Evolutionary conservation across 2,888 invertebrate species (phyloP).

Genomic region (Acrocyrtus sp.): DNA sequence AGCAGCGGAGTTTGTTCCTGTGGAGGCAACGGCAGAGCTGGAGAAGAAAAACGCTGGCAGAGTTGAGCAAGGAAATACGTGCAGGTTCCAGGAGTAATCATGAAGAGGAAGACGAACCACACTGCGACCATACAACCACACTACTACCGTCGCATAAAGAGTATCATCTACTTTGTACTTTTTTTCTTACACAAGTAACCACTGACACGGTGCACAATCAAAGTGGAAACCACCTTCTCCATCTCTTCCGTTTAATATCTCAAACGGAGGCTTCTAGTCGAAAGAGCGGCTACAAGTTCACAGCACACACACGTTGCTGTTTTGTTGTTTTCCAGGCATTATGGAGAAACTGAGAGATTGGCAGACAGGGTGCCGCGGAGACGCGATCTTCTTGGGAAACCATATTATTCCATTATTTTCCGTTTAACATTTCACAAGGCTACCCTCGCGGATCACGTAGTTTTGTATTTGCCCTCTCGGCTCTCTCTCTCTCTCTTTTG

Average conservation of each 20-base stretch:
- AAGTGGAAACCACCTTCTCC: slow-evolving; percentile 22
- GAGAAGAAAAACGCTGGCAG: slow-evolving; percentile 11
- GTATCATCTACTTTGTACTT: not conserved
- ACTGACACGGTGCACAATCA: slow-evolving; percentile 20
- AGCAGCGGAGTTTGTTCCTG: too few relatives aligned
- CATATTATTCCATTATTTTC: slow-evolving; percentile 13
- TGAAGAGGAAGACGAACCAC: too few relatives aligned
- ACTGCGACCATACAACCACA: slow-evolving; percentile 6
- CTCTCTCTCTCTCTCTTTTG: not conserved
- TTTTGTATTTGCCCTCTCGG: not conserved
- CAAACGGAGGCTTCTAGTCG: not conserved
- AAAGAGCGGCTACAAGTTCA: not conserved
- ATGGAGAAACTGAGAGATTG: not conserved
- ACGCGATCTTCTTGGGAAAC: too few relatives aligned
- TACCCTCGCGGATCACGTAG: not conserved
- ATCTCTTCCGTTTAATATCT: slow-evolving; percentile 14
- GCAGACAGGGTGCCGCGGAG: not conserved
- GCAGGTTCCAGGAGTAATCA: not conserved
- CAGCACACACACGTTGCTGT: not conserved
- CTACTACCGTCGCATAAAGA: not conserved
- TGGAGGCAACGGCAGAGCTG: slow-evolving; percentile 3
- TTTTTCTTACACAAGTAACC: not conserved
- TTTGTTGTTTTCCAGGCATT: not conserved
- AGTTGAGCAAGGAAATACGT: not conserved
- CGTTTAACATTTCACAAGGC: too few relatives aligned